Base-by-base conservation (phyloP, 2,113 vertebrate genomes). In the Ceuthmochares aereus region DNA sequence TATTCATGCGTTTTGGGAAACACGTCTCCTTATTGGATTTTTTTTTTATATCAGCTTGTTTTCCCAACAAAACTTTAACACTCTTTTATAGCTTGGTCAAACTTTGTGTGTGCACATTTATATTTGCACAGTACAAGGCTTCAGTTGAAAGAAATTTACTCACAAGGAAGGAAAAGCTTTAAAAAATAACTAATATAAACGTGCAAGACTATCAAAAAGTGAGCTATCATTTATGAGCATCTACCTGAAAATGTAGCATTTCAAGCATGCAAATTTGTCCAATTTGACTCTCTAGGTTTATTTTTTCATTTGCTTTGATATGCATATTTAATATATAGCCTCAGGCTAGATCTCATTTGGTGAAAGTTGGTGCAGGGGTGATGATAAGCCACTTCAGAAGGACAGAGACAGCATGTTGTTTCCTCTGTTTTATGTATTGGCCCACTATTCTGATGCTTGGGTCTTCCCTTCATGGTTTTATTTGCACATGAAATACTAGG, bases 301-400 rank as follows among this genome's bases (percentile, higher is more conserved):
- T 98, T 99, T 98, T 99, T 98, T 97, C 96, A 98, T 98, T 99
- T 99, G 98, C 99, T 99, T 99, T 99, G 99, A 99, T 99, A 99
- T 99, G 99, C 98, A 99, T 99, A 99, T 99, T 99, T 99, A 99
- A 99, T 99, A 98, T 97, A 96, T 98, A 97, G 98, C 99, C 98
- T 95, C 68, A 90, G 99, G 99, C 99, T 98, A 98, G 98, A 98
- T 98, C 99, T 99, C 99, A 99, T 99, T 99, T 99, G 98, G 98
- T 98, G 98, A 98, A 98, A 98, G 97, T 98, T 98, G 97, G 98
- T 98, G 98, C 98, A 98, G 98, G 98, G 97, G 98, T 98, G 98
- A 98, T 98, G 99, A 98, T 98, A 98, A 99, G 98, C 97, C 98
- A 98, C 98, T 99, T 99, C 98, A 98, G 98, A 98, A 98, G 98